Percentiles rank a stretch among this genome's conserved stretches.
phyloP scores from a whole-genome alignment of 2,113 vertebrate species.

The Peromyscus californicus region DNA sequence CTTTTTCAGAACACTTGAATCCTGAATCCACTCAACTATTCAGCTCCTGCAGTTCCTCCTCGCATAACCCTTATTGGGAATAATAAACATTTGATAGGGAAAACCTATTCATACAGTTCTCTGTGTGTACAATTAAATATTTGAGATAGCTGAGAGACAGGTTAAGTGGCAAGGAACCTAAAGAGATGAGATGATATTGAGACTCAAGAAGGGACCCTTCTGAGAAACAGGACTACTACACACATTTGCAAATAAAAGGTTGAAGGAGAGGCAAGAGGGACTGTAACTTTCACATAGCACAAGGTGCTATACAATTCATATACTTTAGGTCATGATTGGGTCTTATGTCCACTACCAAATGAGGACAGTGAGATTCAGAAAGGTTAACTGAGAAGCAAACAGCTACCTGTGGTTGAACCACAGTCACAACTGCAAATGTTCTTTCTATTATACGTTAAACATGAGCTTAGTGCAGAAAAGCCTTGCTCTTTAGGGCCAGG shows the following conservation, averaged over 20 bases:
- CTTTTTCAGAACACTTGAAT: background rate
- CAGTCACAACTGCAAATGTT: background rate
- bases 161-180: constrained; percentile 14
- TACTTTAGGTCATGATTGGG: background rate
- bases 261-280: background rate
- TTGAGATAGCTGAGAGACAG: background rate
- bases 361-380: background rate
- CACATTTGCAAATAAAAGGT: background rate
- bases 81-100: constrained; percentile 6
- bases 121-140: background rate
- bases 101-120: background rate
- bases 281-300: background rate
- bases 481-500: background rate
- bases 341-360: background rate
- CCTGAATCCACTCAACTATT: background rate
- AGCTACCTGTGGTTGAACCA: background rate
- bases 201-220: background rate
- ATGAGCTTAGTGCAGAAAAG: background rate
- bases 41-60: background rate
- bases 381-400: constrained; percentile 25
- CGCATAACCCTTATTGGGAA: background rate
- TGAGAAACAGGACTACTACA: background rate
- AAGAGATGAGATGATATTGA: background rate
- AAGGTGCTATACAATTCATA: background rate
- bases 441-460: background rate